phyloP scores from a whole-genome alignment of 2,797 vertebrate genomes.

The Myioborus melanocephalus region DNA sequence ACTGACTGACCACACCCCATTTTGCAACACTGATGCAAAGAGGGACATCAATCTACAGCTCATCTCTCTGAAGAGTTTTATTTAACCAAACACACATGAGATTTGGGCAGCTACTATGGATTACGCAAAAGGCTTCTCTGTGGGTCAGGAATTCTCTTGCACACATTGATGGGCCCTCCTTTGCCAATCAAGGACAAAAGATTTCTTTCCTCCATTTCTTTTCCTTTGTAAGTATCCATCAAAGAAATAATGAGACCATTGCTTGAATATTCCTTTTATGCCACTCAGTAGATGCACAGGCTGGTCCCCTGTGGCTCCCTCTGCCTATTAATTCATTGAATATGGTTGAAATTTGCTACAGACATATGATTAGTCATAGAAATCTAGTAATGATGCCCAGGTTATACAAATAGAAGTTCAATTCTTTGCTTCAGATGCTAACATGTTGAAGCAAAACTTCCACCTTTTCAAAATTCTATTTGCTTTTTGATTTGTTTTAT shows the following conservation, averaged over 20 bases:
- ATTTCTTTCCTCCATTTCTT: neutral
- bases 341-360: neutral
- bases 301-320: neutral
- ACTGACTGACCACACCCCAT: neutral
- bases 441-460: neutral
- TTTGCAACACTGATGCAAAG: neutral
- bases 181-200: neutral
- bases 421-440: neutral
- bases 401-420: neutral
- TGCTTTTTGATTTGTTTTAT: neutral
- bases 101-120: neutral
- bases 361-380: neutral
- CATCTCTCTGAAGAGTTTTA: neutral
- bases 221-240: neutral
- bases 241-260: neutral
- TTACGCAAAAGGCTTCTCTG: neutral
- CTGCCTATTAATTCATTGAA: neutral
- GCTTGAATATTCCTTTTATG: neutral
- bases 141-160: neutral
- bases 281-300: neutral
- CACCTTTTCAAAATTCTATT: rapidly evolving
- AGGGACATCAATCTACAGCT: neutral
- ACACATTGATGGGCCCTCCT: neutral
- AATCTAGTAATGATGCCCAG: neutral
- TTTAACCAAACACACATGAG: neutral